Percentiles rank a stretch among this genome's conserved stretches.
Evolutionary conservation across 2,113 vertebrate genomes (phyloP).

Genomic region (Tachysurus fulvidraco): DNA sequence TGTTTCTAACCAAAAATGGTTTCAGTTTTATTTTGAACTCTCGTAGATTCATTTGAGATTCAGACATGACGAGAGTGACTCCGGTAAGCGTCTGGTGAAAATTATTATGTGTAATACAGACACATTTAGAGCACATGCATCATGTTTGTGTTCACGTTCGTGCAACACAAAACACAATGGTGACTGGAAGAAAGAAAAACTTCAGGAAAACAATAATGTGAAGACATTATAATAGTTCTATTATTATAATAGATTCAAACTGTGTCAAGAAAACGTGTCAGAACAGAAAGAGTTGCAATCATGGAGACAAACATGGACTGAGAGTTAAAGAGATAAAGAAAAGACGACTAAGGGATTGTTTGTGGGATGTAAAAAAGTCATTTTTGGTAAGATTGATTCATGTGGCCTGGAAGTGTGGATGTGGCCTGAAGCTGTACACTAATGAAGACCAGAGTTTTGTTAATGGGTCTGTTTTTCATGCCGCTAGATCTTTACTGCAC

Average conservation of each 20-base stretch:
- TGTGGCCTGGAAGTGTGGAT: conserved; percentile 19
- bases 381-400: conserved; percentile 37
- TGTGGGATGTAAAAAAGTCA: conserved; percentile 26
- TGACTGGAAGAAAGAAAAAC: not conserved
- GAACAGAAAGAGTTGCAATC: not conserved
- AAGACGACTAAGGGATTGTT: not conserved
- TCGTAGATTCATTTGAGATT: not conserved
- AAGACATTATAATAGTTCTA: not conserved
- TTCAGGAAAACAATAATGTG: not conserved
- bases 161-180: not conserved
- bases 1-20: not conserved
- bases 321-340: conserved; percentile 2
- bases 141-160: not conserved
- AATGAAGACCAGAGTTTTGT: conserved; percentile 46
- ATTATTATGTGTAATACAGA: not conserved
- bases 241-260: not conserved
- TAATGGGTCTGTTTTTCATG: conserved; percentile 44
- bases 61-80: not conserved
- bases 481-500: not conserved
- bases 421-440: conserved; percentile 29
- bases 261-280: not conserved
- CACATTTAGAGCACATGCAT: not conserved
- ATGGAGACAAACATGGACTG: not conserved
- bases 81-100: not conserved
- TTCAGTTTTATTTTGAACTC: not conserved